Evolutionary conservation across 2,113 vertebrate species (phyloP), one percentile per base, ranked within the genome.

Genomic region (Camelus bactrianus): DNA sequence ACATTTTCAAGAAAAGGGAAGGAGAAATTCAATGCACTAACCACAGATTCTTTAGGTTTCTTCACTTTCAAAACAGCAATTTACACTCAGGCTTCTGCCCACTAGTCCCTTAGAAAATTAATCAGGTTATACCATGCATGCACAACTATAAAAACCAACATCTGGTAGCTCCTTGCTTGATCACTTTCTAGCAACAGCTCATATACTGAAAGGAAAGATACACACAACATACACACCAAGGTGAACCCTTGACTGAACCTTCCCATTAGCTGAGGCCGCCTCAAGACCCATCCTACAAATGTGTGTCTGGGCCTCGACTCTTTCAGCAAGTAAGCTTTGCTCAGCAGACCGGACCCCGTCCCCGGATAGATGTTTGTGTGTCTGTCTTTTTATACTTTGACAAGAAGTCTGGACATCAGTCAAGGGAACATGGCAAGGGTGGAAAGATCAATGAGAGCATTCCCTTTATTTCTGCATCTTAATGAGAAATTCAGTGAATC

Each of bases 31-130:
- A 88, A 91, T 15, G 8, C 38, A 79, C 8, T 52, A 85, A 90
- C 38, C 73, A 76, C 35, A 91, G 54, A 79, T 42, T 62, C 48
- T 77, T 86, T 67, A 70, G 14, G 50, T 70, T 70, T 95, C 56
- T 83, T 88, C n/a, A 70, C 30, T 94, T 81, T 64, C 11, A 93
- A 96, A 90, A 81, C 32, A 65, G 20, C 9, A 62, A 56, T 65
- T 89, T 42, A 92, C n/a, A 81, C 3, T 58, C 5, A 62, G 14
- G 32, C 8, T 38, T 8, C 35, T 7, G 13, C 20, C 19, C 19
- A 3, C 50, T 30, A 30, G 20, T n/a, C 84, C 30, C 54, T 94
- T 58, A 79, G 26, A 92, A 16, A 73, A 96, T 86, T 60, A 93
- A 69, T 20, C 24, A 65, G 24, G 16, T 46, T 87, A 76, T 72